Percentiles rank a stretch among this genome's conserved stretches.
Conservation (phyloP, 2,888 invertebrate species). For the Ornithoptera priamus region DNA sequence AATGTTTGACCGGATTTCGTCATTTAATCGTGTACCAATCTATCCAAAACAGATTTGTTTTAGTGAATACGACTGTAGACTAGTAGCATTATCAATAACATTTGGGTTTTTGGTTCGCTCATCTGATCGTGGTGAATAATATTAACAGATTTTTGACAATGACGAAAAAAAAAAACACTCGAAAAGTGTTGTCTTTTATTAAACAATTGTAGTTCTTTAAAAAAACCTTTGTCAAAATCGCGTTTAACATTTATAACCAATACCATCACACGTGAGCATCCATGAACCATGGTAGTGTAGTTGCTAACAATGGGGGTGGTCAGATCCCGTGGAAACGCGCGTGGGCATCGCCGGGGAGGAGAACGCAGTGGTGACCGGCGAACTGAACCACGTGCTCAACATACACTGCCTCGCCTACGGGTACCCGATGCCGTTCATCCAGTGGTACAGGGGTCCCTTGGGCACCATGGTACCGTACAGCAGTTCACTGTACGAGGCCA, state of each 20-base stretch:
- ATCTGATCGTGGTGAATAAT: background rate
- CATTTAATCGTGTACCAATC: background rate
- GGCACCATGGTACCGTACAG: conserved; percentile 86
- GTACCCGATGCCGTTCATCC: conserved; percentile 87
- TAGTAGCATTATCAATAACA: conserved; percentile 35
- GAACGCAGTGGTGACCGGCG: conserved; percentile 83
- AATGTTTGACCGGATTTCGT: background rate
- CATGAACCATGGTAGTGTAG: conserved; percentile 34
- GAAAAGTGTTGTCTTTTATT: conserved; percentile 4
- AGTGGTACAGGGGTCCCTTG: conserved; percentile 90
- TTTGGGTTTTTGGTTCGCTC: conserved; percentile 33
- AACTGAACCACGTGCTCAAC: conserved; percentile 84
- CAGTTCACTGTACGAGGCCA: conserved; percentile 84
- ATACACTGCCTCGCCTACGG: conserved; percentile 92
- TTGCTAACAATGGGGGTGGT: conserved; percentile 54
- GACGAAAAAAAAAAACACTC: background rate
- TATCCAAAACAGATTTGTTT: conserved; percentile 19
- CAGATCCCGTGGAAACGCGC: conserved; percentile 80
- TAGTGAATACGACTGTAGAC: conserved; percentile 4
- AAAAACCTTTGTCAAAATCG: conserved; percentile 9
- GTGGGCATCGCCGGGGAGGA: conserved; percentile 85
- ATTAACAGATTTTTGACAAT: conserved; percentile 16
- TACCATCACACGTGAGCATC: conserved; percentile 12
- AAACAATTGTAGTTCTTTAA: background rate
- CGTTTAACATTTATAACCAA: background rate